These are phyloP conservation scores for Aphodius granarius DNA, from an alignment of 2,888 invertebrate genomes.

Conservation along the genomic window DNA sequence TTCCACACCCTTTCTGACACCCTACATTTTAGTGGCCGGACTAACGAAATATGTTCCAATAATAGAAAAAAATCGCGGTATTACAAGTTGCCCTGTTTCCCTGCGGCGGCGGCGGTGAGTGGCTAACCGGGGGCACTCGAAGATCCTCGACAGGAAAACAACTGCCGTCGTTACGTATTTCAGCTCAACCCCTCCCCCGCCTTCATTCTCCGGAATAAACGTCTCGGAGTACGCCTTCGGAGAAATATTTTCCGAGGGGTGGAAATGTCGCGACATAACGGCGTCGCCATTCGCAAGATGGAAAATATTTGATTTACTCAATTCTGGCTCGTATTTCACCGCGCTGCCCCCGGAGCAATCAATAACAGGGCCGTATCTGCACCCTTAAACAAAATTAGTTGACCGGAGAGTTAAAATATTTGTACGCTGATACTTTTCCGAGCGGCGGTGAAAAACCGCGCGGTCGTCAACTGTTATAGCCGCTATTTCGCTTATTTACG, in stretches of 20 bases:
- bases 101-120: not conserved
- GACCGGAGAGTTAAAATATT: not conserved
- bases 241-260: not conserved
- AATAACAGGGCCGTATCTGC: not conserved
- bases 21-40: no score
- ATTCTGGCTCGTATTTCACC: conserved; percentile 6
- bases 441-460: not conserved
- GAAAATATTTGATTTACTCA: conserved; percentile 14
- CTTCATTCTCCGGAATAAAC: not conserved
- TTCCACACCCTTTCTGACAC: no score
- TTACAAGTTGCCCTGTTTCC: not conserved
- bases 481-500: not conserved
- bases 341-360: not conserved
- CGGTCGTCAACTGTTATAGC: not conserved
- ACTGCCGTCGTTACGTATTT: not conserved
- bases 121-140: not conserved
- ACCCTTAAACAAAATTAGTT: not conserved
- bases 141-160: not conserved
- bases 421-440: not conserved
- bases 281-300: conserved; percentile 10
- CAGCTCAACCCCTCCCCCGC: not conserved
- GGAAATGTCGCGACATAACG: not conserved
- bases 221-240: not conserved
- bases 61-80: not conserved
- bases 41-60: not conserved